Base-by-base conservation (phyloP, 2,888 invertebrate species). In the Mimas tiliae region DNA sequence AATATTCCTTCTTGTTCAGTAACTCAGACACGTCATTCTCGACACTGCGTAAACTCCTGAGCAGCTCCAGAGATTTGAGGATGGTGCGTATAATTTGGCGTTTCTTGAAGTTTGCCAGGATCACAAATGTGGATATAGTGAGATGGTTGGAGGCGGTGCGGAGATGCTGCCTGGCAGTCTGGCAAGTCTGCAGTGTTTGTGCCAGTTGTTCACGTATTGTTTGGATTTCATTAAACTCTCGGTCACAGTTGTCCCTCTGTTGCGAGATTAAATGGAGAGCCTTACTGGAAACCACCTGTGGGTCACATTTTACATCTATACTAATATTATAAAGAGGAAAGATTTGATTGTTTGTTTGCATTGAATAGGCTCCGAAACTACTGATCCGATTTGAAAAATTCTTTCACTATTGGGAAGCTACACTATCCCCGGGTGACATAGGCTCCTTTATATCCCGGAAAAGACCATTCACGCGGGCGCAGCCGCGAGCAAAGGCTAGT, bases 201-300 rank as follows among this genome's bases (percentile, higher is more conserved):
- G 95, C 90, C 3, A 98, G 90, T 73, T 96, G 95, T 68, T 95
- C 95, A 72, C 97, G 95, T 16, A 98, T 94, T 73, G 95, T 95
- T 65, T 96, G 94, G 42, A 98, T 96, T 70, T 96, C 95, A 67
- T 96, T 94, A 78, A 99, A 97, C 83, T 99, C 98, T 19, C 95
- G 94, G 75, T 97, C 97, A 84, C 98, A 99, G 0, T 96, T 95
- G 73, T 96, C 96, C 68, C 98, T 96, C 74, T 99, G 98, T 82
- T 99, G 97, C 6, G 98, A 94, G 77, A 99, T 99, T 47, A 99
- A 94, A 76, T 98, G 97, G 0, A 99, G 95, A 0, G 99, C 98
- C 89, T 98, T 98, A 76, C 98, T 98, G 0, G 99, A 98, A 6
- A 98, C 98, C 14, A 98, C 98, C 93, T 93, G 85, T n/a, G 58